Conservation (phyloP, 2,113 vertebrate genomes). For the Lepidiolamprologus cunningtoni region DNA sequence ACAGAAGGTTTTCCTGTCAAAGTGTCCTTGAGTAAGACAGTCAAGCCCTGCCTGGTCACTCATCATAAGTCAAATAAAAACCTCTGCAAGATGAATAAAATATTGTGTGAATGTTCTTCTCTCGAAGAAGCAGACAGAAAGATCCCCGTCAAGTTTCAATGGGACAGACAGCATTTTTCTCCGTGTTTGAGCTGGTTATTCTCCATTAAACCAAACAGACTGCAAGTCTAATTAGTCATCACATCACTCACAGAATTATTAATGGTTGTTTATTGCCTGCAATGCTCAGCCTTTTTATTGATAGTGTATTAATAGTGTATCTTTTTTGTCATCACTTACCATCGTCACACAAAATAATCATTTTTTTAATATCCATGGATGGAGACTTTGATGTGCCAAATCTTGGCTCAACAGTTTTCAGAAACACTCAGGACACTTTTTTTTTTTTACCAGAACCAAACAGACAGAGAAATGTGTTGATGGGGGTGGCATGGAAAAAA, state of each 20-base stretch:
- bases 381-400: neutral
- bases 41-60: constrained; percentile 26
- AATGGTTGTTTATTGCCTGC: neutral
- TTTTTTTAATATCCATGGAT: neutral
- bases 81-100: constrained; percentile 12
- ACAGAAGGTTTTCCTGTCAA: constrained; percentile 51
- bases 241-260: neutral
- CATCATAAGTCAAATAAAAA: constrained; percentile 24
- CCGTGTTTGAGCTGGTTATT: neutral
- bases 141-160: neutral
- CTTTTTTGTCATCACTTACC: neutral
- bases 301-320: neutral
- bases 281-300: neutral
- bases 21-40: constrained; percentile 61
- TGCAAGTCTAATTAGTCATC: neutral
- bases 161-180: neutral
- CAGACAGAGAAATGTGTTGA: neutral
- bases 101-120: neutral
- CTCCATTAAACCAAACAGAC: neutral
- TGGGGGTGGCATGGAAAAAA: neutral
- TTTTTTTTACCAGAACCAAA: neutral
- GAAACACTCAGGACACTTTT: neutral
- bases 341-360: neutral
- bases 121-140: neutral
- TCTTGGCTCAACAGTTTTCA: neutral